Conservation (phyloP, 2,888 invertebrate species). For the Galeruca laticollis region DNA sequence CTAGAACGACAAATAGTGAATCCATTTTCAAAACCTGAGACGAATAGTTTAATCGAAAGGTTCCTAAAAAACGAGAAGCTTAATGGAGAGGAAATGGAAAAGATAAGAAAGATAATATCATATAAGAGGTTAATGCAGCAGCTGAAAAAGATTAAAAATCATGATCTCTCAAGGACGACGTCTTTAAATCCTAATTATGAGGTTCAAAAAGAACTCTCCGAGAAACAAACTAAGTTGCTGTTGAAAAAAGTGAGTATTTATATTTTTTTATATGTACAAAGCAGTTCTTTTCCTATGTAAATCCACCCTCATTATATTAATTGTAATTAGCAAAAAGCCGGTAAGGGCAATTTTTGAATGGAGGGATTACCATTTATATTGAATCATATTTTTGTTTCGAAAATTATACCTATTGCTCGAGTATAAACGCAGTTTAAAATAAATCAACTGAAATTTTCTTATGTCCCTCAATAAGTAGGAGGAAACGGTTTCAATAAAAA, state of each 20-base stretch:
- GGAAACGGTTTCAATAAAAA: no score
- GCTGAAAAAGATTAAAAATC: constrained; percentile 39
- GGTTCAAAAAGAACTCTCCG: constrained; percentile 39
- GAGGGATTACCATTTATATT: no score
- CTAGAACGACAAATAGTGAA: constrained; percentile 40
- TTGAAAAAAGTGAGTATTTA: constrained; percentile 49
- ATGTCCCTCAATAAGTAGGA: no score
- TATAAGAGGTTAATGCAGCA: constrained; percentile 55
- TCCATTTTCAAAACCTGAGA: constrained; percentile 42
- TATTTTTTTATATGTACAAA: no score
- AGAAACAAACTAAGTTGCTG: constrained; percentile 50
- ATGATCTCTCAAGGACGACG: constrained; percentile 23
- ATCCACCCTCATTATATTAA: not conserved
- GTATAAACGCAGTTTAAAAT: no score
- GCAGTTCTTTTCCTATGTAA: no score
- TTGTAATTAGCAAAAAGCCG: not conserved
- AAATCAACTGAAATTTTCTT: no score
- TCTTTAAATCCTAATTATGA: constrained; percentile 44
- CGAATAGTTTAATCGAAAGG: constrained; percentile 49
- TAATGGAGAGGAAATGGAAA: constrained; percentile 54
- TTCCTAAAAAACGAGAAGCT: constrained; percentile 57
- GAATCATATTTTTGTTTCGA: no score
- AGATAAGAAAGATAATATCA: constrained; percentile 56
- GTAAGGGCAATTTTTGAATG: no score
- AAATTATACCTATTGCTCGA: no score